Evolutionary conservation across 2,797 vertebrate species (phyloP), one percentile per base, ranked within the genome.

Genomic region (Neoniphon sammara): DNA sequence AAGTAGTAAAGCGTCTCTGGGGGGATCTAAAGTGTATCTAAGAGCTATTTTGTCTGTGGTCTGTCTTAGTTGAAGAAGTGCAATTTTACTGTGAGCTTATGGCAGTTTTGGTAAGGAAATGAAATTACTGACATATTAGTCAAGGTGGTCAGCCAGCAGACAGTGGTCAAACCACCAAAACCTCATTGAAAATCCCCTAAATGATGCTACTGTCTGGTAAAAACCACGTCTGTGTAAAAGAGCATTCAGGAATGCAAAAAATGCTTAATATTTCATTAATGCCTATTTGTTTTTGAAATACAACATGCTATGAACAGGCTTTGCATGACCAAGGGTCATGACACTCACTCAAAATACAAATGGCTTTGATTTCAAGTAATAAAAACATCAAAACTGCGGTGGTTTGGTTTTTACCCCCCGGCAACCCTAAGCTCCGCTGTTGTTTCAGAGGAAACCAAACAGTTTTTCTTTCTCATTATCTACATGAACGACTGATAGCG

Each of bases 61-160:
- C 58, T 61, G 57, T 14, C 9, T 2, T 58, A 68, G 62, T 36
- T 44, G n/a, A n/a, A n/a, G 30, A 69, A n/a, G 54, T 39, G 36
- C 39, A 49, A 47, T 58, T 77, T 49, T 63, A 36, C 20, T 0
- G 0, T 11, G 12, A 62, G n/a, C 7, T 34, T 34, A 14, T 2
- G 20, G 21, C n/a, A 34, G 46, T 82, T 73, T 46, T 49, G 39
- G 14, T 52, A 55, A 71, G 80, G 80, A 85, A 84, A 82, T 85
- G 0, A 70, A 81, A 85, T 85, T 71, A 59, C 36, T 20, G 59
- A 84, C 1, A 20, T 31, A 75, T 86, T 66, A 70, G 74, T 79
- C 57, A 77, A 81, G 30, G 46, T 73, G 62, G 64, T 75, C 67
- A 49, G 55, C 65, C 59, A 70, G 73, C 50, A 86, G 73, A 84